Conservation (phyloP, 2,888 invertebrate species). For the Eupithecia subfuscata region DNA sequence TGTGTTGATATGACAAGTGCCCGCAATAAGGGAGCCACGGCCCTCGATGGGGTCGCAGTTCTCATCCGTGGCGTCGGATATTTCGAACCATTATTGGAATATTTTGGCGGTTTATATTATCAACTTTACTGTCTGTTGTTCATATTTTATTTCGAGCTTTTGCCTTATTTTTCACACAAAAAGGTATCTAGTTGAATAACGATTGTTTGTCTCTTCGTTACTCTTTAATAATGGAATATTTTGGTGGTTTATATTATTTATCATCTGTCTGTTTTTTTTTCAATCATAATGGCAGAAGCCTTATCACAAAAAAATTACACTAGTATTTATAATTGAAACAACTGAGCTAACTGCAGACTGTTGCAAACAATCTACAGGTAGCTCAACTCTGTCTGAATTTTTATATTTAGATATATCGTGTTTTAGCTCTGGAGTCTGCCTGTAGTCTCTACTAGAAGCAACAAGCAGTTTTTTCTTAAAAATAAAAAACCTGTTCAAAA, state of each 20-base stretch:
- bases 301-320: too few relatives aligned
- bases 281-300: too few relatives aligned
- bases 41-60: conserved; percentile 57
- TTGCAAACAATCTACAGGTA: too few relatives aligned
- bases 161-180: not conserved
- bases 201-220: not conserved
- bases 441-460: not conserved
- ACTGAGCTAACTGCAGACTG: too few relatives aligned
- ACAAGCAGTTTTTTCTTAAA: not conserved
- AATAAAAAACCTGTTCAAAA: conserved; percentile 11
- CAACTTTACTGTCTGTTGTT: conserved; percentile 11
- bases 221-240: not conserved
- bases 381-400: too few relatives aligned
- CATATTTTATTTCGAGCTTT: conserved; percentile 2
- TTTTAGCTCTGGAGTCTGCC: not conserved
- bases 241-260: not conserved
- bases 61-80: conserved; percentile 30
- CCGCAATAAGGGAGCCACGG: conserved; percentile 70
- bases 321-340: too few relatives aligned
- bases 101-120: conserved; percentile 32
- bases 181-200: not conserved
- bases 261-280: not conserved
- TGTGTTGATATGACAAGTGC: conserved; percentile 82
- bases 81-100: conserved; percentile 31
- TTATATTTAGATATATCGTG: not conserved